Conservation (phyloP, 2,797 vertebrate species). For the Masticophis lateralis region DNA sequence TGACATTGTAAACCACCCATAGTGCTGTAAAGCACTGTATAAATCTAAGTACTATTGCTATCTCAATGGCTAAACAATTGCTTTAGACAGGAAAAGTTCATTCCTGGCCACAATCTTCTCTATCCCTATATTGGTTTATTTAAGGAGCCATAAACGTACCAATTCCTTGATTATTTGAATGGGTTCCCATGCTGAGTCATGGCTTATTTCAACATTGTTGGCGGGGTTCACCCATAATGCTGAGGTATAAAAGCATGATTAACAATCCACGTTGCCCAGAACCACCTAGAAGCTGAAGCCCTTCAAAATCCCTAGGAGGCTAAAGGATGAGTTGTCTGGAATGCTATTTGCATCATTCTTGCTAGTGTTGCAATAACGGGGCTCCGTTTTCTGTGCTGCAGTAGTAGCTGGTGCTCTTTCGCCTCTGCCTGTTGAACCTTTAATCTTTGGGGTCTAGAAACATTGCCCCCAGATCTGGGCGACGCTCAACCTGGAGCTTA, state of each 20-base stretch:
- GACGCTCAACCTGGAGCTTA: conserved; percentile 17
- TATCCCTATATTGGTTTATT: neutral
- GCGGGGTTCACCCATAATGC: neutral
- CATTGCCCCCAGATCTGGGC: neutral
- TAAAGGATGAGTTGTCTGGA: neutral
- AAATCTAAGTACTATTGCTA: neutral
- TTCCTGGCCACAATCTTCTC: neutral
- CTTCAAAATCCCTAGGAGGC: neutral
- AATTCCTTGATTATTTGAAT: neutral
- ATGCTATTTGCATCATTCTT: neutral
- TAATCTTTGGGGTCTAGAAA: conserved; percentile 13
- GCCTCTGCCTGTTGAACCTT: neutral
- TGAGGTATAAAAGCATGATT: neutral
- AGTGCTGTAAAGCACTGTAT: too few relatives aligned
- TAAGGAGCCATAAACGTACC: neutral
- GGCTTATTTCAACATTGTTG: neutral
- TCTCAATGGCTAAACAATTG: neutral
- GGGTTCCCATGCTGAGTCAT: neutral
- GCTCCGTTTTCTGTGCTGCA: neutral
- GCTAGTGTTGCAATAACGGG: neutral
- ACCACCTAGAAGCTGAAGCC: neutral
- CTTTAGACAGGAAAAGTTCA: neutral
- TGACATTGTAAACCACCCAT: too few relatives aligned
- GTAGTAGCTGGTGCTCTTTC: neutral
- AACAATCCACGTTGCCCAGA: neutral